Evolutionary conservation across 2,888 invertebrate species (phyloP).

Genomic region (Zele albiditarsus): DNA sequence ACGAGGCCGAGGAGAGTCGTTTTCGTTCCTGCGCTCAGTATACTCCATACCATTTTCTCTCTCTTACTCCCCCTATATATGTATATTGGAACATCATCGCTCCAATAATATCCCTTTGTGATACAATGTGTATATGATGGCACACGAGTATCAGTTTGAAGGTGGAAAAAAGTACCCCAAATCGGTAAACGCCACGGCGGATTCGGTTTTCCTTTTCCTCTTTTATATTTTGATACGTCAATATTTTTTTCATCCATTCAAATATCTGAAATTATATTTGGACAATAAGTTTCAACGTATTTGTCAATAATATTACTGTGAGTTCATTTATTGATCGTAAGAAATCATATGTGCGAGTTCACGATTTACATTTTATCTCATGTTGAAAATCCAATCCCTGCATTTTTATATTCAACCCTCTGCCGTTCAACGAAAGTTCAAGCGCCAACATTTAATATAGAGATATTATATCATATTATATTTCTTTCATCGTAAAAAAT

Average conservation of each 20-base stretch:
- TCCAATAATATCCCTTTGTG: not conserved
- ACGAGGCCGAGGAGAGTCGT: slow-evolving; percentile 1
- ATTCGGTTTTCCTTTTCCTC: too few species aligned
- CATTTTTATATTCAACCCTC: not conserved
- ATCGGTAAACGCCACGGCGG: not conserved
- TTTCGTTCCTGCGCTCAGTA: not conserved
- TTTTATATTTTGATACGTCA: too few species aligned
- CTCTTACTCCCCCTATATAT: not conserved
- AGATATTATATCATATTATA: not conserved
- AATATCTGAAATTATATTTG: too few species aligned
- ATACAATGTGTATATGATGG: not conserved
- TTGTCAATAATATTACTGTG: too few species aligned
- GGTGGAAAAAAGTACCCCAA: not conserved
- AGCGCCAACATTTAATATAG: not conserved
- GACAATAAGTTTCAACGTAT: too few species aligned
- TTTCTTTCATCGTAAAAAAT: not conserved
- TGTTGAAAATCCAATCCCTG: not conserved
- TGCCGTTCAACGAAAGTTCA: not conserved
- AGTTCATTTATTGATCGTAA: too few species aligned
- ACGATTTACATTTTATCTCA: not conserved
- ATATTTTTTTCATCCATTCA: too few species aligned
- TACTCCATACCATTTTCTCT: not conserved
- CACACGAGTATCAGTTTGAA: not conserved
- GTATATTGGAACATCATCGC: not conserved
- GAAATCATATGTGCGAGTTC: not conserved